These are phyloP conservation scores for Marmota flaviventris DNA, from an alignment of 2,113 vertebrate genomes.

Conservation along the genomic window DNA sequence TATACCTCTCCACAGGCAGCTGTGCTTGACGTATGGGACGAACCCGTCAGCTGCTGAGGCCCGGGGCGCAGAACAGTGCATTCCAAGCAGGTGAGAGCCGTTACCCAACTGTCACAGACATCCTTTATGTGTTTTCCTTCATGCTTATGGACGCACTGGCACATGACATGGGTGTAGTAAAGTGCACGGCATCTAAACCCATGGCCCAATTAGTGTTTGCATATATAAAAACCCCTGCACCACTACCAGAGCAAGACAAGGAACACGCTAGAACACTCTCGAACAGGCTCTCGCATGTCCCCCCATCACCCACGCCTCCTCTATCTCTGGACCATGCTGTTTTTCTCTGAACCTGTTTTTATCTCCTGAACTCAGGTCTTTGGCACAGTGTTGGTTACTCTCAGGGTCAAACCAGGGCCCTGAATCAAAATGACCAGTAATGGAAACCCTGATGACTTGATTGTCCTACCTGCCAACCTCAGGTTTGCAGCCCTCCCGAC, in stretches of 20 bases:
- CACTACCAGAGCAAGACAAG: not conserved
- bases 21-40: too few relatives aligned
- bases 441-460: not conserved
- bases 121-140: not conserved
- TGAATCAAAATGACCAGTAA: not conserved
- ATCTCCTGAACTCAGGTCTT: not conserved
- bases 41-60: too few relatives aligned
- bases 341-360: conserved; percentile 8
- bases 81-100: too few relatives aligned
- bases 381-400: not conserved
- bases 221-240: not conserved
- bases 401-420: not conserved
- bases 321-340: not conserved
- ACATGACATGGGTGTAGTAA: too few relatives aligned
- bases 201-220: not conserved
- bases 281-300: not conserved
- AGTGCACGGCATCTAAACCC: not conserved
- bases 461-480: too few relatives aligned
- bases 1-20: too few relatives aligned
- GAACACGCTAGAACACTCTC: not conserved
- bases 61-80: too few relatives aligned
- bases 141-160: too few relatives aligned
- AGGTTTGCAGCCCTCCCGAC: not conserved
- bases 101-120: too few relatives aligned
- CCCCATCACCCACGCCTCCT: not conserved